phyloP scores from a whole-genome alignment of 2,113 vertebrate species.

The Rhinopithecus roxellana region DNA sequence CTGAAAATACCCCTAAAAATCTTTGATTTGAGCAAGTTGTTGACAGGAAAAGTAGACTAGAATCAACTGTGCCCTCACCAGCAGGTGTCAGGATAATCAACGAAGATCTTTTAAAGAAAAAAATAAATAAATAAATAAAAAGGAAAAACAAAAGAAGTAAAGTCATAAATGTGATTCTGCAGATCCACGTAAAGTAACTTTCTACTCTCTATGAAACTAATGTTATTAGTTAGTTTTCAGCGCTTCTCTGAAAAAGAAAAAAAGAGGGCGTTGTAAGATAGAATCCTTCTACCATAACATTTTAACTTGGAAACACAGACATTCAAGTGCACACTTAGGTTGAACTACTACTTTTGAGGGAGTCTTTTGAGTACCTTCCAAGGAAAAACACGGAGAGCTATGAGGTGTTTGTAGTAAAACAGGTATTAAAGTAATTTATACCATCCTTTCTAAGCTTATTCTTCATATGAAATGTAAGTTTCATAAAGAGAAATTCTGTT shows the following conservation, averaged over 20 bases:
- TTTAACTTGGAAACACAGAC: not conserved
- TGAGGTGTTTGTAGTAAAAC: not conserved
- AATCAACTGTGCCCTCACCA: conserved; percentile 45
- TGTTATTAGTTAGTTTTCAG: not conserved
- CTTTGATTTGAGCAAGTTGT: not conserved
- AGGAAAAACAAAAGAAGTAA: not conserved
- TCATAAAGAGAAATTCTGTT: not conserved
- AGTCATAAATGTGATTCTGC: not conserved
- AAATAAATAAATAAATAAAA: not conserved
- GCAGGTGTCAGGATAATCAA: conserved; percentile 58
- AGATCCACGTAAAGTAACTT: not conserved
- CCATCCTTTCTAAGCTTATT: not conserved
- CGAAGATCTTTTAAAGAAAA: conserved; percentile 29
- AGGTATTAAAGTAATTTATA: not conserved
- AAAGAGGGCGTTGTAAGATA: not conserved
- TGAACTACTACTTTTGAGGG: not conserved
- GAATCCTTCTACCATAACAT: too few relatives aligned
- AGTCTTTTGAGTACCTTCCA: not conserved
- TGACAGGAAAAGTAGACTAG: not conserved
- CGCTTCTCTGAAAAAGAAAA: not conserved
- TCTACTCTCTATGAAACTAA: not conserved
- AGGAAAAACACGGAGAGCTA: not conserved
- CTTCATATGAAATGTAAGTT: not conserved
- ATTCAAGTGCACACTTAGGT: fast-evolving
- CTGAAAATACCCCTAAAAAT: not conserved